phyloP scores from a whole-genome alignment of 1,140 invertebrate species.

The Mylabris phalerata region DNA sequence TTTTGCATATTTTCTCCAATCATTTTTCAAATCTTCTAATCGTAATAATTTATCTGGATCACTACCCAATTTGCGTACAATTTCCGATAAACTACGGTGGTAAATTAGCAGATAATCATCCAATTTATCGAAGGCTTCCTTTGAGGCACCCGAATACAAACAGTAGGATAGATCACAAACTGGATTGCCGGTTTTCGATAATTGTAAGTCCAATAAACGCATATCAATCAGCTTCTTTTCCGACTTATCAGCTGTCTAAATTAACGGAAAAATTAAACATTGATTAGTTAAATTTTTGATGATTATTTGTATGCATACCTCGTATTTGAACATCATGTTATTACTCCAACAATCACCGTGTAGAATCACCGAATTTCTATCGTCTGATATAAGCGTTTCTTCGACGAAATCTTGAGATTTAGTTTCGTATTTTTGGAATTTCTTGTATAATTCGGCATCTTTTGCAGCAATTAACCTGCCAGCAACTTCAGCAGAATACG shows the following conservation, averaged over 20 bases:
- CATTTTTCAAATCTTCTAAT: slow-evolving; percentile 31
- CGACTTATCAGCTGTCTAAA: too few relatives aligned
- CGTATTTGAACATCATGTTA: slow-evolving; percentile 45
- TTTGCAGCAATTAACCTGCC: too few relatives aligned
- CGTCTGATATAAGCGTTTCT: too few relatives aligned
- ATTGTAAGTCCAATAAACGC: slow-evolving; percentile 47
- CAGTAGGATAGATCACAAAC: slow-evolving; percentile 49
- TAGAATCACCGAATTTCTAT: slow-evolving; percentile 41
- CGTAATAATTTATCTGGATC: slow-evolving; percentile 45
- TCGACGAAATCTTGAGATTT: slow-evolving; percentile 27
- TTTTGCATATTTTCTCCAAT: slow-evolving; percentile 28
- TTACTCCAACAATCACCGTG: slow-evolving; percentile 52
- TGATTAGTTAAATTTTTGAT: not conserved
- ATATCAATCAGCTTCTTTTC: slow-evolving; percentile 27
- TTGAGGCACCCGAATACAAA: slow-evolving; percentile 46
- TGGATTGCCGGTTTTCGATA: slow-evolving; percentile 47
- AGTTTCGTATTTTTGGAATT: slow-evolving; percentile 27
- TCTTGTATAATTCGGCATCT: not conserved
- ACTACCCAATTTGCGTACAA: slow-evolving; percentile 39
- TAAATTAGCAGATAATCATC: slow-evolving; percentile 49
- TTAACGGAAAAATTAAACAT: not conserved
- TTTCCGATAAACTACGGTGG: slow-evolving; percentile 44
- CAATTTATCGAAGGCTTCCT: slow-evolving; percentile 43
- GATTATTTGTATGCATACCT: not conserved
- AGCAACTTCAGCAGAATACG: too few relatives aligned